Evolutionary conservation across 2,888 invertebrate species (phyloP), one percentile per base, ranked within the genome.

Genomic region (Agonopterix subpropinquella): DNA sequence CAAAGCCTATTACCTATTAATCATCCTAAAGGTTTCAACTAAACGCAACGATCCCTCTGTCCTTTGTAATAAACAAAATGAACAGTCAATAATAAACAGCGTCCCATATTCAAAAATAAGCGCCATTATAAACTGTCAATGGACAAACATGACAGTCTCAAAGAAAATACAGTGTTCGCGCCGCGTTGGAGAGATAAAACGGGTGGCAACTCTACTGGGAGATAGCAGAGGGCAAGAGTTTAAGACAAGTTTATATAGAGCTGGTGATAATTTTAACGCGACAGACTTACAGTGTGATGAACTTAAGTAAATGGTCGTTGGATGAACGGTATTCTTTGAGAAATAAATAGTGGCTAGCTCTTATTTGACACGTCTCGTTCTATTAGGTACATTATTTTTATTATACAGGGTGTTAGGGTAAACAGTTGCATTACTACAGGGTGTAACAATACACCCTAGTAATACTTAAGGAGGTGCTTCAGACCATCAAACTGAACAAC

Each of bases 171-270:
- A 11, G 8, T 77, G 75, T 79, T 69, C 70, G 68, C 65, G 64
- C 68, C 67, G 73, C 72, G 74, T 67, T 63, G 8, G 3, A 28
- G 43, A 67, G 81, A 80, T 81, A 83, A 80, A 64, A 54, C 72
- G 62, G 75, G 79, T 84, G 80, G 82, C 72, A 80, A 84, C 82
- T 64, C 72, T 71, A 54, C 65, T 64, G 55, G 28, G 15, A 60
- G 84, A 84, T 84, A 84, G 57, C 48, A 57, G 58, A 60, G 84
- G 76, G 67, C 80, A 85, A 77, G 77, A 70, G 84, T 76, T 77
- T 78, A 77, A 84, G 82, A 82, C 77, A 80, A 70, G 68, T 65
- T 70, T 73, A 72, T 67, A 63, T 63, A 67, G 65, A 62, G 54
- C 60, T 48, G 61, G 60, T 58, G 83, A 84, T 82, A 83, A 62